A percentile compares a stretch with the other conserved stretches of the same genome.
Evolutionary conservation across 2,797 vertebrate genomes (phyloP).

Genomic region (Gastrophryne carolinensis): DNA sequence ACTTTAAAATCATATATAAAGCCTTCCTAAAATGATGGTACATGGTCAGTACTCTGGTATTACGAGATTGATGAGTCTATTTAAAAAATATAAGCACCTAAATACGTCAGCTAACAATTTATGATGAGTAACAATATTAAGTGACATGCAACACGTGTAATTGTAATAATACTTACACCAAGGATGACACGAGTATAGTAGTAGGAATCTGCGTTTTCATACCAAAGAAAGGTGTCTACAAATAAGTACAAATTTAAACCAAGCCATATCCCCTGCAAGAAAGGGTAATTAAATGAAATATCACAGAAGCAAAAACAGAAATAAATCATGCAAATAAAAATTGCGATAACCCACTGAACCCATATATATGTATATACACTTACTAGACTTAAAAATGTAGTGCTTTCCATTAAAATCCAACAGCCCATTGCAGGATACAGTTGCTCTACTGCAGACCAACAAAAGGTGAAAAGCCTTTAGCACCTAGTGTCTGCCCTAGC

Average conservation of each 20-base stretch:
- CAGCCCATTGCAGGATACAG: slow-evolving; percentile 60
- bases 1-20: too few species aligned
- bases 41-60: too few species aligned
- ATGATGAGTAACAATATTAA: too few species aligned
- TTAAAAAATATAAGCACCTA: too few species aligned
- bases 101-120: too few species aligned
- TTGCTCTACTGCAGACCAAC: slow-evolving; percentile 42
- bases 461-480: slow-evolving; percentile 55
- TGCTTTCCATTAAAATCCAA: slow-evolving; percentile 72
- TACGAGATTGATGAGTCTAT: too few species aligned
- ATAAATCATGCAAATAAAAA: background rate
- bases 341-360: background rate
- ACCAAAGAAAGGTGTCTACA: slow-evolving; percentile 70
- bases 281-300: background rate
- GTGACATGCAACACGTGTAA: too few species aligned
- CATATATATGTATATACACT: slow-evolving; percentile 66
- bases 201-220: slow-evolving; percentile 70
- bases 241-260: slow-evolving; percentile 75
- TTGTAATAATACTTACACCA: slow-evolving; percentile 70
- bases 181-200: slow-evolving; percentile 74
- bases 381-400: slow-evolving; percentile 68
- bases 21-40: too few species aligned
- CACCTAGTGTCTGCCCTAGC: slow-evolving; percentile 55
- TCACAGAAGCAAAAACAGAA: background rate
- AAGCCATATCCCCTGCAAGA: slow-evolving; percentile 69